Evolutionary conservation across 2,797 vertebrate genomes (phyloP).

Genomic region (Syngnathus acus): DNA sequence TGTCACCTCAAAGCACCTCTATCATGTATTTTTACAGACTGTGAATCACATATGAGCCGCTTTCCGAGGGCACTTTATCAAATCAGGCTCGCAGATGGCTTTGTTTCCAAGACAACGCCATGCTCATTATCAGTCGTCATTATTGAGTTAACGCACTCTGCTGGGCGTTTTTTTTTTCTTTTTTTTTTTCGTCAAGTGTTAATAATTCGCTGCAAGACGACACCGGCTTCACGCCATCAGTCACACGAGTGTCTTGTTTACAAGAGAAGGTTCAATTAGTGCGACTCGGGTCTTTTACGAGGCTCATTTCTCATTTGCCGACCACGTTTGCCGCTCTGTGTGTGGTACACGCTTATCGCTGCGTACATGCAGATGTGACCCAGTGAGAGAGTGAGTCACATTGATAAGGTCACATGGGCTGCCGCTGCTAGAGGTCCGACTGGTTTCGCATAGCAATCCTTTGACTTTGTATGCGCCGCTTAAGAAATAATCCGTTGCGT

Average conservation of each 20-base stretch:
- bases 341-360: slow-evolving; percentile 17
- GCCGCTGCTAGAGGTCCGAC: slow-evolving; percentile 56
- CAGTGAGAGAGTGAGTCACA: slow-evolving; percentile 62
- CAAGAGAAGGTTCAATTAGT: slow-evolving; percentile 19
- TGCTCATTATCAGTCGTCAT: slow-evolving; percentile 22
- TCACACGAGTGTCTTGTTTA: slow-evolving; percentile 10
- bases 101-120: slow-evolving; percentile 30
- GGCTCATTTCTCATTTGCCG: slow-evolving; percentile 6
- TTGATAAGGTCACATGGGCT: slow-evolving; percentile 80
- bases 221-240: slow-evolving; percentile 9
- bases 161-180: slow-evolving; percentile 1
- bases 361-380: slow-evolving; percentile 37
- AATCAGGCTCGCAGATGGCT: slow-evolving; percentile 27
- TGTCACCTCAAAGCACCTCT: not conserved
- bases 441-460: slow-evolving; percentile 44
- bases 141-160: slow-evolving; percentile 11
- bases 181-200: not conserved
- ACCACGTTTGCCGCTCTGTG: not conserved
- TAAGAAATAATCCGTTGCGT: not conserved
- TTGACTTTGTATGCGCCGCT: slow-evolving; percentile 19
- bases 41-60: slow-evolving; percentile 5
- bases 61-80: slow-evolving; percentile 22
- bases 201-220: not conserved
- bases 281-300: not conserved
- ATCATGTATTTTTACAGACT: not conserved